These are phyloP conservation scores for Trichosurus vulpecula DNA, from an alignment of 2,797 vertebrate genomes.

Conservation along the genomic window DNA sequence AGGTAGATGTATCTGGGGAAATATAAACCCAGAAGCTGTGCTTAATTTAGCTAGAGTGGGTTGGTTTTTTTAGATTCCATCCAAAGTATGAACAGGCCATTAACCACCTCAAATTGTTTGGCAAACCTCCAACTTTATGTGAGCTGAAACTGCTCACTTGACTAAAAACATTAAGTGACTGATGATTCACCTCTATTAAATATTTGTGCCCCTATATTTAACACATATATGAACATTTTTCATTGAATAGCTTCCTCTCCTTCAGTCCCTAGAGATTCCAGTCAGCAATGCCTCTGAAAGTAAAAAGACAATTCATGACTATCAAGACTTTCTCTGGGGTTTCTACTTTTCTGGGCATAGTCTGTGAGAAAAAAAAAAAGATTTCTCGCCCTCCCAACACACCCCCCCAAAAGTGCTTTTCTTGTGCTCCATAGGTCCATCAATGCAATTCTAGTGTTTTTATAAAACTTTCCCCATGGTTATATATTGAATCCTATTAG, in stretches of 20 bases:
- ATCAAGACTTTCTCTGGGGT: not conserved
- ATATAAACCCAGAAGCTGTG: not conserved
- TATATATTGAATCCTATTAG: not conserved
- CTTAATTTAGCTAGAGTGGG: conserved; percentile 29
- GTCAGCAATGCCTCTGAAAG: not conserved
- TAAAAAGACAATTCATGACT: conserved; percentile 12
- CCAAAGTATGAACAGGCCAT: not conserved
- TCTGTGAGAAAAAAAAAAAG: conserved; percentile 63
- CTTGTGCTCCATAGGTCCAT: conserved; percentile 31
- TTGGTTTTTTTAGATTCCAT: conserved; percentile 18
- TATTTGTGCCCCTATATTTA: conserved; percentile 38
- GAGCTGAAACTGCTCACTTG: conserved; percentile 7
- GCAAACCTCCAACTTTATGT: not conserved
- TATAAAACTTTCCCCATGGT: not conserved
- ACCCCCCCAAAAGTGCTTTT: not conserved
- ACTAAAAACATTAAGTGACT: conserved; percentile 19
- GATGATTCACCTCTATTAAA: conserved; percentile 7
- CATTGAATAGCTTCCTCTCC: not conserved
- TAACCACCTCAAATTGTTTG: not conserved
- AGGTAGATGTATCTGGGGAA: not conserved
- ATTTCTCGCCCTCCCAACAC: not conserved
- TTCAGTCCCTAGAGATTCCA: not conserved
- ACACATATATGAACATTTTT: not conserved
- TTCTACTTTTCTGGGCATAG: conserved; percentile 29
- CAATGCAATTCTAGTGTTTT: conserved; percentile 16